These are phyloP conservation scores for Tetranychus truncatus DNA, from an alignment of 2,888 invertebrate genomes.

Conservation along the genomic window DNA sequence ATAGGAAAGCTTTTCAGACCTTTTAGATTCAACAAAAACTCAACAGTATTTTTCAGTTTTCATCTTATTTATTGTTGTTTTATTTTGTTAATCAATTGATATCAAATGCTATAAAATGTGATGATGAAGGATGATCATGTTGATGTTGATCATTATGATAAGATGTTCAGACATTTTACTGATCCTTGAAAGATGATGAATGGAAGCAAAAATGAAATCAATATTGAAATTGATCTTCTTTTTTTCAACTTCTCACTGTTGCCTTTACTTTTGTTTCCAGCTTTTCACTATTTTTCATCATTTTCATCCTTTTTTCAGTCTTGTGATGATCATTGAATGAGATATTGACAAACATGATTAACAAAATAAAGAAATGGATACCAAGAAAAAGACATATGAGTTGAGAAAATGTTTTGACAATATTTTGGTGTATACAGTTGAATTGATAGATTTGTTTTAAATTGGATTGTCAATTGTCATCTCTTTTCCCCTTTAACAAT, in stretches of 20 bases:
- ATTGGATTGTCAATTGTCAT: no score
- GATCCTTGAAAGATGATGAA: neutral
- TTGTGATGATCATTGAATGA: neutral
- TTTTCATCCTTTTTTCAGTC: neutral
- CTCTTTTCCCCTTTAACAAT: no score
- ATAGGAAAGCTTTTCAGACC: no score
- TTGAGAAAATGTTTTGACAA: neutral
- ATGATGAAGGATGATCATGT: no score
- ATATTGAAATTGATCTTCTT: neutral
- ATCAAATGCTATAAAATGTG: no score
- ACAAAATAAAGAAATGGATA: neutral
- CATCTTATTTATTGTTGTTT: no score
- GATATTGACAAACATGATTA: neutral
- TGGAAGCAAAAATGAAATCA: neutral
- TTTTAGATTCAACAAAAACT: no score
- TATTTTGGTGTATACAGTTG: neutral
- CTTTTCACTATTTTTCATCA: neutral
- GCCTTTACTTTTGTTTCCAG: no score
- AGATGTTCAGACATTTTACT: no score
- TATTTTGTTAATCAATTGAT: no score
- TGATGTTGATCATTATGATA: no score
- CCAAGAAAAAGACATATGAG: neutral
- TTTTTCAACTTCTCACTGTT: neutral
- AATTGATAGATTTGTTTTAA: neutral
- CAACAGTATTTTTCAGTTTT: no score